Percentiles rank a stretch among this genome's conserved stretches.
Evolutionary conservation across 2,888 invertebrate genomes (phyloP).

Genomic region (Tupiocoris notatus): DNA sequence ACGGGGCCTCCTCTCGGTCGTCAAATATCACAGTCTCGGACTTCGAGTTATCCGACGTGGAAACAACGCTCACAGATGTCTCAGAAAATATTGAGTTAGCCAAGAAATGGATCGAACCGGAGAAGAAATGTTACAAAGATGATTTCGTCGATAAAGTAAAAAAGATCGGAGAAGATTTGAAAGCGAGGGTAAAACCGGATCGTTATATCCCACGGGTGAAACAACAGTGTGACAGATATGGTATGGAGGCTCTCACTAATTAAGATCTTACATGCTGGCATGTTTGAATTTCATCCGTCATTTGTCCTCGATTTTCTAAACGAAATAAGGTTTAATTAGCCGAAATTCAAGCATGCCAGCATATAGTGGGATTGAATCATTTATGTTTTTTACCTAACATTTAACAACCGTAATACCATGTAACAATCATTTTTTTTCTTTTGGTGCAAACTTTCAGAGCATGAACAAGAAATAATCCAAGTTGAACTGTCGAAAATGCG

Average conservation of each 20-base stretch:
- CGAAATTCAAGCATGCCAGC: background rate
- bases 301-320: background rate
- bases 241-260: constrained; percentile 11
- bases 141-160: constrained; percentile 41
- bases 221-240: constrained; percentile 36
- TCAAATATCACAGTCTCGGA: constrained; percentile 30
- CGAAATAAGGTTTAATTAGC: no score
- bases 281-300: background rate
- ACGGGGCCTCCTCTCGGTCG: background rate
- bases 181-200: constrained; percentile 13
- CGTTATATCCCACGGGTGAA: constrained; percentile 37
- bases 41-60: constrained; percentile 16
- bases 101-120: constrained; percentile 1
- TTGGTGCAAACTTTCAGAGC: constrained; percentile 10
- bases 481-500: background rate
- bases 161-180: constrained; percentile 35
- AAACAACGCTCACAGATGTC: background rate
- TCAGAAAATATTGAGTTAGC: background rate
- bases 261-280: background rate
- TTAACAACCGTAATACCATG: background rate
- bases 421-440: constrained; percentile 7
- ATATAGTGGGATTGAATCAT: background rate
- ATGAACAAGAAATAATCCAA: constrained; percentile 23
- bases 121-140: constrained; percentile 3
- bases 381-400: background rate